These are phyloP conservation scores for Machimus rusticus DNA, from an alignment of 2,888 invertebrate genomes.

Conservation along the genomic window DNA sequence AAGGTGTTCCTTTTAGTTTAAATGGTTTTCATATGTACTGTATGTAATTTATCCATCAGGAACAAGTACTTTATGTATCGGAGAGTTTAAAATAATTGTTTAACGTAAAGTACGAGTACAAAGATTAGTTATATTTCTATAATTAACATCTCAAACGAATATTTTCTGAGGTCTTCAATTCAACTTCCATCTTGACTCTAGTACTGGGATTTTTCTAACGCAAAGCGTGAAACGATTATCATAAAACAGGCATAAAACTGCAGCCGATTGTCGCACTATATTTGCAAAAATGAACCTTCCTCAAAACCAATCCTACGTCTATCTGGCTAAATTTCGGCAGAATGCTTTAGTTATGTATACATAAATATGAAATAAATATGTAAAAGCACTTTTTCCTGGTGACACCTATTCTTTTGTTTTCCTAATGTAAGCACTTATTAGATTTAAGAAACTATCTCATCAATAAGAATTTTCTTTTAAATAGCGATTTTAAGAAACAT, in stretches of 20 bases:
- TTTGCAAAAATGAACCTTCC: no score
- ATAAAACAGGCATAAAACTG: no score
- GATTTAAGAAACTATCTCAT: background rate
- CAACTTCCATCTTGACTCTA: no score
- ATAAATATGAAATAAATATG: background rate
- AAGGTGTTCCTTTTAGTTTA: background rate
- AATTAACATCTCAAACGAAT: no score
- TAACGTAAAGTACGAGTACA: no score
- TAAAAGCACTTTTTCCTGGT: background rate
- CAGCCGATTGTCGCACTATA: no score
- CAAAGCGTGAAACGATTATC: no score
- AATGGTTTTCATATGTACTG: background rate
- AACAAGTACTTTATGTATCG: background rate
- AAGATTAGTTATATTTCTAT: no score
- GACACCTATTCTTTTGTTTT: background rate
- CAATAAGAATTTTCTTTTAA: background rate
- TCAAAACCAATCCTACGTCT: no score
- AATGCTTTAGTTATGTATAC: background rate
- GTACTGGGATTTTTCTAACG: no score
- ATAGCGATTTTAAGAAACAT: background rate
- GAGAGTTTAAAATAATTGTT: background rate
- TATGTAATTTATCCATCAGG: background rate
- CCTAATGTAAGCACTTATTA: background rate
- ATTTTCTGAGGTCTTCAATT: no score
- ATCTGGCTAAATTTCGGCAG: no score